Conservation (phyloP, 2,113 vertebrate genomes). For the Ophthalmolycus amberensis region DNA sequence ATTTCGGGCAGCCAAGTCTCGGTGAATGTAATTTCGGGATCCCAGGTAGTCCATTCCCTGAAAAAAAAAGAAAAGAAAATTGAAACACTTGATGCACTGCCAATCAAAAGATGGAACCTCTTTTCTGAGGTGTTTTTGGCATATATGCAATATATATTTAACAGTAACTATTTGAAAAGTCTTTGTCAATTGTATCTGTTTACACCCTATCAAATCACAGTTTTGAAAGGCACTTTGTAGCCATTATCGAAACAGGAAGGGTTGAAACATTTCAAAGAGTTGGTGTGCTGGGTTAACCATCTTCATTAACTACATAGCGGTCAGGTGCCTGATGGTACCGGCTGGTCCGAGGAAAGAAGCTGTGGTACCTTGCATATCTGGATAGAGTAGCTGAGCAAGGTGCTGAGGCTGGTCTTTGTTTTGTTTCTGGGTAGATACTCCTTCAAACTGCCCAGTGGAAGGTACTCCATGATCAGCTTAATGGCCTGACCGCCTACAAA, state of each 20-base stretch:
- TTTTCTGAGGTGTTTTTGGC: background rate
- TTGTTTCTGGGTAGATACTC: slow-evolving; percentile 94
- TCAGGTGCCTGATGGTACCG: background rate
- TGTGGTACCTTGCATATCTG: slow-evolving; percentile 93
- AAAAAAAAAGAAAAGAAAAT: background rate
- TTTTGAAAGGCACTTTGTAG: background rate
- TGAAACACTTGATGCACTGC: background rate
- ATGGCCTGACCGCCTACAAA: slow-evolving; percentile 90
- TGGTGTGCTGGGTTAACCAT: background rate
- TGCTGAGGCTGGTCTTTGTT: slow-evolving; percentile 87
- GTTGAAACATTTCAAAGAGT: background rate
- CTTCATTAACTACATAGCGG: background rate
- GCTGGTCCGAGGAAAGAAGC: background rate
- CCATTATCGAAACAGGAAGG: background rate
- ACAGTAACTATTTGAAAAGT: background rate
- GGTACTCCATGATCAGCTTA: slow-evolving; percentile 98
- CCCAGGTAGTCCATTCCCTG: slow-evolving; percentile 98
- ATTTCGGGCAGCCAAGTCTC: slow-evolving; percentile 95
- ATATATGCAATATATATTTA: background rate
- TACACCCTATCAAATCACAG: background rate
- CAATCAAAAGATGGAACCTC: too few species aligned
- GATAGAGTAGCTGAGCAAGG: slow-evolving; percentile 89
- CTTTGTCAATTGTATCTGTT: too few species aligned
- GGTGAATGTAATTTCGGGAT: slow-evolving; percentile 92
- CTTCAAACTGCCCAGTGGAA: slow-evolving; percentile 96